Percentiles rank a stretch among this genome's conserved stretches.
These are phyloP conservation scores for Lepidochrysops patricia DNA, from an alignment of 2,888 invertebrate genomes.

Conservation along the genomic window DNA sequence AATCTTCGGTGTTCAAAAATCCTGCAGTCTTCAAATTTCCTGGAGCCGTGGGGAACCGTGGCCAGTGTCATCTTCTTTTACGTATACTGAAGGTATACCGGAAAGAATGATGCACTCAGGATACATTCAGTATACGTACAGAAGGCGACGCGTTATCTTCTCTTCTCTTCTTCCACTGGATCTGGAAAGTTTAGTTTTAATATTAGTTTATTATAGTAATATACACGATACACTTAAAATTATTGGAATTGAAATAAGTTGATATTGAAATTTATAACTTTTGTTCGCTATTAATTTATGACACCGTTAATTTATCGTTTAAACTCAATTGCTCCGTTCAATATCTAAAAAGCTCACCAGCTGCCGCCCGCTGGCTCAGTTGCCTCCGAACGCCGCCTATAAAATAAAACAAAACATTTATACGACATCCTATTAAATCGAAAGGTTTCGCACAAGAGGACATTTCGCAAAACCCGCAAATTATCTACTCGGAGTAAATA, in stretches of 20 bases:
- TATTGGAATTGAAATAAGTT: not conserved
- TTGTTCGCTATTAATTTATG: not conserved
- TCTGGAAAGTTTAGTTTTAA: constrained; percentile 19
- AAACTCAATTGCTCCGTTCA: constrained; percentile 24
- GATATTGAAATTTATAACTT: not conserved
- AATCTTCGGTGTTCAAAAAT: not conserved
- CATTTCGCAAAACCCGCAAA: constrained; percentile 36
- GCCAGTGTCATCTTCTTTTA: constrained; percentile 96
- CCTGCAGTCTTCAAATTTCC: not conserved
- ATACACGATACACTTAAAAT: constrained; percentile 43
- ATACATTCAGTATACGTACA: constrained; percentile 99
- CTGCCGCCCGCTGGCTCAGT: constrained; percentile 38
- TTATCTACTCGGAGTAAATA: constrained; percentile 43
- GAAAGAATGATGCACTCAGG: constrained; percentile 96
- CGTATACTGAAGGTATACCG: constrained; percentile 99
- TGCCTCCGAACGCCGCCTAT: constrained; percentile 61
- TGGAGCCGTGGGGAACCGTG: constrained; percentile 50
- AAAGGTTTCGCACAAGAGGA: constrained; percentile 52
- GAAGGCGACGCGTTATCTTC: constrained; percentile 84
- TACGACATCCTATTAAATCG: constrained; percentile 58
- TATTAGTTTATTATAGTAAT: constrained; percentile 39
- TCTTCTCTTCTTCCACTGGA: constrained; percentile 34
- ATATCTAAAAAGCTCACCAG: constrained; percentile 62
- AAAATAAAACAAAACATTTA: constrained; percentile 72
- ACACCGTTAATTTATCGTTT: not conserved